A percentile compares a stretch with the other conserved stretches of the same genome.
These are phyloP conservation scores for Lepisosteus oculatus DNA, from an alignment of 2,113 vertebrate genomes.

Conservation along the genomic window DNA sequence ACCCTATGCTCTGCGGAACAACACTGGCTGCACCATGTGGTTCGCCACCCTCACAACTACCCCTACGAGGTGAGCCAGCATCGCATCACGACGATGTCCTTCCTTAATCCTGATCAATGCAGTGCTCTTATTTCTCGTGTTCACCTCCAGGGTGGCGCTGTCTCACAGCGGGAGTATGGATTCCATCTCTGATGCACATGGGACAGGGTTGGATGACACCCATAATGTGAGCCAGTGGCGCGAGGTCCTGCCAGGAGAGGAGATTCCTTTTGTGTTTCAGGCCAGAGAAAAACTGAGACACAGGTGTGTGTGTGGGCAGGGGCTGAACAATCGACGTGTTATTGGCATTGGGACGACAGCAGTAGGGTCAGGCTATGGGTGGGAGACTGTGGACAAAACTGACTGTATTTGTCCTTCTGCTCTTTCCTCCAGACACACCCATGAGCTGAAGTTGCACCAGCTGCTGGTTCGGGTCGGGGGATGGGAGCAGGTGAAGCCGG, in stretches of 20 bases:
- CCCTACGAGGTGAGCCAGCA: conserved; percentile 80
- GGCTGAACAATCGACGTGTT: neutral
- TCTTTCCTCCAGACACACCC: conserved; percentile 77
- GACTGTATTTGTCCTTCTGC: neutral
- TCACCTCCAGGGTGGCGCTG: conserved; percentile 79
- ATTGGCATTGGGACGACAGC: neutral
- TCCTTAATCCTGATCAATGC: too few species aligned
- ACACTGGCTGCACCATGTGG: conserved; percentile 92
- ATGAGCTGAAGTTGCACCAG: conserved; percentile 92
- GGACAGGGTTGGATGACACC: conserved; percentile 74
- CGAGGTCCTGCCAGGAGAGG: conserved; percentile 88
- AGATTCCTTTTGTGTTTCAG: conserved; percentile 95
- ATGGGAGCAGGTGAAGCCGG: conserved; percentile 94
- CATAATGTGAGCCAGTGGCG: conserved; percentile 92
- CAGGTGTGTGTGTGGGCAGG: conserved; percentile 64
- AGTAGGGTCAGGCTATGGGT: neutral
- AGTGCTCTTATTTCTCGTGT: neutral
- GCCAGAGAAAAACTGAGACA: conserved; percentile 91
- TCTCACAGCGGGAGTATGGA: conserved; percentile 94
- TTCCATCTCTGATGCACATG: conserved; percentile 75
- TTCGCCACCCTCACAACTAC: conserved; percentile 94
- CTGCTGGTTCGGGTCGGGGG: conserved; percentile 90
- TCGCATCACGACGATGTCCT: neutral
- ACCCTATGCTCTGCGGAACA: conserved; percentile 88
- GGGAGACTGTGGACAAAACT: neutral